A percentile compares a stretch with the other conserved stretches of the same genome.
Conservation (phyloP, 1,140 invertebrate genomes). For the Hylaeus anthracinus region DNA sequence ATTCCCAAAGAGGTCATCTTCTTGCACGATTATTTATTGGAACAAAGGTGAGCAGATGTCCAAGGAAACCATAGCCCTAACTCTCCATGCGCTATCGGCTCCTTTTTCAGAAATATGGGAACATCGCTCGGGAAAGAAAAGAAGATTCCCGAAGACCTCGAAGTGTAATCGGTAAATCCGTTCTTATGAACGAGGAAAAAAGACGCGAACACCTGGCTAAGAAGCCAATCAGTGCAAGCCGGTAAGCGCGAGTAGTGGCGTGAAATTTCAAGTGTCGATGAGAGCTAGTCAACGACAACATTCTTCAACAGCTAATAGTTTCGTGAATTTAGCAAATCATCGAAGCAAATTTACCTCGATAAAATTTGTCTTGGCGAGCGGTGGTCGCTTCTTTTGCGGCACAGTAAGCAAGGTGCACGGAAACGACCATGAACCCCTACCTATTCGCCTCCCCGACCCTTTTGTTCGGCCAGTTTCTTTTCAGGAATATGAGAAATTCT, state of each 20-base stretch:
- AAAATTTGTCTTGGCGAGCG: neutral
- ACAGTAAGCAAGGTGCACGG: neutral
- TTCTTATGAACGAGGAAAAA: constrained; percentile 20
- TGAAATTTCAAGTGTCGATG: constrained; percentile 19
- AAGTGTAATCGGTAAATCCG: constrained; percentile 39
- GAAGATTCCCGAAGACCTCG: constrained; percentile 17
- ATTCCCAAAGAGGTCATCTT: too few relatives aligned
- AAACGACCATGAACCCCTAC: neutral
- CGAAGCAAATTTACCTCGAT: neutral
- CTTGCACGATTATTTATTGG: too few relatives aligned
- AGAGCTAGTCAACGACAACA: neutral
- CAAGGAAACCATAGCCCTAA: neutral
- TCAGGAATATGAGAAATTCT: constrained; percentile 27
- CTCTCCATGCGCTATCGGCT: neutral
- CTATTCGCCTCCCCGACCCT: neutral
- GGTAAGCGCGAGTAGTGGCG: neutral
- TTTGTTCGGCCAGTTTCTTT: constrained; percentile 26
- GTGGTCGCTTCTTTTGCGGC: neutral
- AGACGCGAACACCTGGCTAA: neutral
- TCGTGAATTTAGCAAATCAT: neutral
- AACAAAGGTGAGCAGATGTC: neutral
- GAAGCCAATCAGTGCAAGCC: constrained; percentile 45
- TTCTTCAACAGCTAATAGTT: neutral
- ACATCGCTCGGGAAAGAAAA: neutral
- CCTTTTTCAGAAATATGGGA: neutral